Conservation (phyloP, 2,888 invertebrate species). For the Reticulitermes lucifugus region DNA sequence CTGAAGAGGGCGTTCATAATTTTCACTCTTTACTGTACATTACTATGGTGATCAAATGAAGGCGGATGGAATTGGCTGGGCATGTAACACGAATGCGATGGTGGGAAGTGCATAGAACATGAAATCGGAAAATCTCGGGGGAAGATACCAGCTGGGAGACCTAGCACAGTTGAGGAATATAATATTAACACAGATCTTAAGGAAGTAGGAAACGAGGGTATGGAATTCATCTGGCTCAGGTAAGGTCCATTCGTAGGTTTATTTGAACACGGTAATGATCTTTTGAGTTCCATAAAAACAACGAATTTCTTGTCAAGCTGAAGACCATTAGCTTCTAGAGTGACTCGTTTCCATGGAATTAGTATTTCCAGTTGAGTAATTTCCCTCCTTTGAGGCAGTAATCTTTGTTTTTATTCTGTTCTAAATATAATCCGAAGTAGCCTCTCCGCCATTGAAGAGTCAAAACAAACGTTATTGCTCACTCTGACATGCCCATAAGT, state of each 20-base stretch:
- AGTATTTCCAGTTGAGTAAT: too few relatives aligned
- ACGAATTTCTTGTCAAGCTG: too few relatives aligned
- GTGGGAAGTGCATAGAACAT: neutral
- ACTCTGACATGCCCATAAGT: too few relatives aligned
- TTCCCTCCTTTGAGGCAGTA: too few relatives aligned
- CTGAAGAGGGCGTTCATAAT: too few relatives aligned
- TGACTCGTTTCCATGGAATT: too few relatives aligned
- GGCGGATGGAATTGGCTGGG: neutral
- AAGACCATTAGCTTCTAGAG: too few relatives aligned
- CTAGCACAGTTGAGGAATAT: neutral
- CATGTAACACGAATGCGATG: neutral
- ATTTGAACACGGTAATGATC: neutral
- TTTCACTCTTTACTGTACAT: too few relatives aligned
- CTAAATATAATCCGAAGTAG: too few relatives aligned
- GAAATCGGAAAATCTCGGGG: neutral
- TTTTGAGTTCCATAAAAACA: neutral
- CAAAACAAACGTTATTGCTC: too few relatives aligned
- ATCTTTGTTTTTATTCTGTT: too few relatives aligned
- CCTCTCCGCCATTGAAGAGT: too few relatives aligned
- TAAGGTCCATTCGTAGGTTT: neutral
- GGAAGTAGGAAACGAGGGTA: neutral
- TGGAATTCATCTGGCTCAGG: neutral
- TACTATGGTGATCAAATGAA: neutral
- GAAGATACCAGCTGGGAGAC: neutral
- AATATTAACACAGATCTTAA: neutral